Evolutionary conservation across 1,140 invertebrate species (phyloP).

Genomic region (Drosophila teissieri): DNA sequence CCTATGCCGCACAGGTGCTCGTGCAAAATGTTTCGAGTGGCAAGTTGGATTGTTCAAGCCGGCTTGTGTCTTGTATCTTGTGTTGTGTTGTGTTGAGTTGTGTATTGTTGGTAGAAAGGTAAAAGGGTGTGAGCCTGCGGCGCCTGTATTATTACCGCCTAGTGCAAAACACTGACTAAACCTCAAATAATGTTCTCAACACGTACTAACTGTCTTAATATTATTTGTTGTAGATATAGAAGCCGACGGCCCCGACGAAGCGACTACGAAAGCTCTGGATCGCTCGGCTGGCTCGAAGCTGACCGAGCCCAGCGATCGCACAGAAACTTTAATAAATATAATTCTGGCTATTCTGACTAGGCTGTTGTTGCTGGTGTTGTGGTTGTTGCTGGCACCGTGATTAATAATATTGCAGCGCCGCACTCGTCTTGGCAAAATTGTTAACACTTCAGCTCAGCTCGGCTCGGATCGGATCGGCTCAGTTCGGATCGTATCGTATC

Average conservation of each 20-base stretch:
- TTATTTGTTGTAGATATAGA: constrained; percentile 84
- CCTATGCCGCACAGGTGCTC: constrained; percentile 1
- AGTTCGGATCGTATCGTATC: constrained; percentile 23
- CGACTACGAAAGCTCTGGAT: constrained; percentile 46
- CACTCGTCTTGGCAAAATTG: constrained; percentile 74
- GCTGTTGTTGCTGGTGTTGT: constrained; percentile 9
- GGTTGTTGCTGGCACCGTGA: neutral
- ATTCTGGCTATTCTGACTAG: constrained; percentile 49
- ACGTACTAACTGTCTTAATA: constrained; percentile 84
- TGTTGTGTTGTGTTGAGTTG: too few species aligned
- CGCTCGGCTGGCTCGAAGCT: constrained; percentile 50
- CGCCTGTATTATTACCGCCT: constrained; percentile 76
- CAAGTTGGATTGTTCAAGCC: neutral
- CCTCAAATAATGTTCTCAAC: constrained; percentile 84
- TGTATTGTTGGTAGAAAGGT: neutral
- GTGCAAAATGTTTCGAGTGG: neutral
- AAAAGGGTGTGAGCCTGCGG: constrained; percentile 39
- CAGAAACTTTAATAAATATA: constrained; percentile 79
- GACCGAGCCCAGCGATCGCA: constrained; percentile 35
- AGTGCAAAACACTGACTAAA: constrained; percentile 84
- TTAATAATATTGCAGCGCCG: constrained; percentile 42
- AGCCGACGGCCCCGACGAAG: constrained; percentile 61
- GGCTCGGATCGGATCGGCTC: constrained; percentile 35
- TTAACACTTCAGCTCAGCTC: constrained; percentile 66
- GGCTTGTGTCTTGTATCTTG: constrained; percentile 2